Conservation (phyloP, 2,797 vertebrate species). For the Coccyzus lansbergi region DNA sequence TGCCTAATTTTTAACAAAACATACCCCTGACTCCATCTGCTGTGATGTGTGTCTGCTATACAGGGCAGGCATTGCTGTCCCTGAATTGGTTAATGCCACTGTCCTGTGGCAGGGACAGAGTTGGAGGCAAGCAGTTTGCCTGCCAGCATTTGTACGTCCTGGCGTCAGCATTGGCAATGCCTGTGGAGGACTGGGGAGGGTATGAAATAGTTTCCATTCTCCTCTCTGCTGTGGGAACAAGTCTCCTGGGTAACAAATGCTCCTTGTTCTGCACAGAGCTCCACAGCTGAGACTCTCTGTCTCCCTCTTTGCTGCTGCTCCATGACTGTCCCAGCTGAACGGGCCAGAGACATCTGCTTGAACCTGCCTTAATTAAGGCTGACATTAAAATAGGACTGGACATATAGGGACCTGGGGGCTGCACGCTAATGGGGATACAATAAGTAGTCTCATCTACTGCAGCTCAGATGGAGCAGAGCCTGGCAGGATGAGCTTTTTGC, state of each 20-base stretch:
- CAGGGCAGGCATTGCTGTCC: background rate
- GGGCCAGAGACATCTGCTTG: background rate
- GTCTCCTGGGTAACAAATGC: conserved; percentile 62
- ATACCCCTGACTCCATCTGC: background rate
- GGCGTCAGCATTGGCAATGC: conserved; percentile 52
- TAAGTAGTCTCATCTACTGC: conserved; percentile 27
- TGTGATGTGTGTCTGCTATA: background rate
- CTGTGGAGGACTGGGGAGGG: conserved; percentile 14
- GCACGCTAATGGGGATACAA: background rate
- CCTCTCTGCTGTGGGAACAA: conserved; percentile 53
- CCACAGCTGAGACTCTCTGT: background rate
- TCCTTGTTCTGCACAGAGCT: conserved; percentile 53
- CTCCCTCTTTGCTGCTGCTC: background rate
- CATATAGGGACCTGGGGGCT: background rate
- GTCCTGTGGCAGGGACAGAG: background rate
- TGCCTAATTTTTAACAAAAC: background rate
- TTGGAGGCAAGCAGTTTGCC: background rate
- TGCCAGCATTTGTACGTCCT: conserved; percentile 46
- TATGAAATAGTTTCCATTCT: conserved; percentile 65
- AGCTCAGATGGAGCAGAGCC: background rate
- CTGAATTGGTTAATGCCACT: conserved; percentile 25
- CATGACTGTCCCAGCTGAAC: background rate
- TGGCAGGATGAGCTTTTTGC: background rate
- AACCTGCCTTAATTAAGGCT: conserved; percentile 39
- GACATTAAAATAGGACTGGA: conserved; percentile 23